Evolutionary conservation across 2,797 vertebrate genomes (phyloP), one percentile per base, ranked within the genome.

Genomic region (Schizothorax lantsangensis): DNA sequence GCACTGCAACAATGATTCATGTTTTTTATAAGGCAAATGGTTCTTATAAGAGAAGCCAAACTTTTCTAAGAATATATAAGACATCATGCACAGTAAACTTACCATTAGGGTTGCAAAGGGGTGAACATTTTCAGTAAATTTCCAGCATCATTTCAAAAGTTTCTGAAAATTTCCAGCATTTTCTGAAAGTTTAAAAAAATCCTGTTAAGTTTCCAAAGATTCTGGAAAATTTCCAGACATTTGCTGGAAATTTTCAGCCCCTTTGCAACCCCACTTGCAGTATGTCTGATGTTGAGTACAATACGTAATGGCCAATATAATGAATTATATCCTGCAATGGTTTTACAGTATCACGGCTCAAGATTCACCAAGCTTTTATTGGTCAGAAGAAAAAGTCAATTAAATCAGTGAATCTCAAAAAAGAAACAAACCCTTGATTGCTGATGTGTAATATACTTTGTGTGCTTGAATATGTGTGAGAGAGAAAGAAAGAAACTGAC

Each of bases 401-500:
- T 5, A 49, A 49, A 74, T 33, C n/a, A 49, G 33, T 54, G 10
- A 62, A 26, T 26, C 9, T 62, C 23, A 10, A 52, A 52, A 38
- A 30, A 69, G 11, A 49, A 15, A n/a, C 4, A 45, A 59, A 33
- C 11, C 43, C 15, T 8, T 23, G 26, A 49, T 49, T 45, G 62
- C 30, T 10, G 47, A 73, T 36, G 52, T 47, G 14, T n/a, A 19
- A 74, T 1, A 71, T 15, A n/a, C 14, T 10, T 62, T n/a, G 0
- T 62, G 57, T 26, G 57, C 52, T 23, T 40, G 69, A 54, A 19
- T 21, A 59, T 75, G 30, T 49, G 23, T 49, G 15, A 38, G 23
- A 47, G 26, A 38, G 71, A n/a, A 33, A 7, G 49, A 40, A 6
- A 5, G 12, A 40, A 21, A 91, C 91, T 91, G 45, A 93, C 92